Evolutionary conservation across 2,888 invertebrate species (phyloP), one percentile per base, ranked within the genome.

Genomic region (Caenorhabditis becei): DNA sequence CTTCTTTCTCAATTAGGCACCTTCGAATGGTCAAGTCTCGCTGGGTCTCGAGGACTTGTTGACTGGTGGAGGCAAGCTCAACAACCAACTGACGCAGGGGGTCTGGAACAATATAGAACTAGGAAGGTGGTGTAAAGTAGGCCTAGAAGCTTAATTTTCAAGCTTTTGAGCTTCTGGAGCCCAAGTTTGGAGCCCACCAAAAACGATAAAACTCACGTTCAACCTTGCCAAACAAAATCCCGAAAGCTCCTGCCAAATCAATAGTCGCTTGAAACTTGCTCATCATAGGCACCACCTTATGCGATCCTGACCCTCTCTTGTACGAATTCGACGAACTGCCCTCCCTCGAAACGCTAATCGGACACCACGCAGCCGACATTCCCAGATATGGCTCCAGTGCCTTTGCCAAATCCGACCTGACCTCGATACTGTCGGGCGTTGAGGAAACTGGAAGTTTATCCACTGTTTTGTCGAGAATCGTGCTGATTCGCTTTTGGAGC

Each of bases 11-110:
- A 23, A 92, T 88, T 47, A 92, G 83, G 83, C 94, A 92, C 70
- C 94, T 92, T 35, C 94, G 92, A 16, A 94, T 92, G 0, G 94
- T 94, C 28, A 95, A 93, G 89, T 95, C 95, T 66, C 94, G 92
- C 89, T 95, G 95, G 32, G 94, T 91, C 85, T 95, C 94, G 58
- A 94, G 93, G 8, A 94, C 93, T 80, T 94, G 93, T 71, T 94
- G 84, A 54, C 88, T 87, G 5, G 91, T 72, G 0, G 66, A 75
- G 8, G 83, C 77, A 16, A 89, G 65, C 63, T 89, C 86, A 8
- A 62, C 44, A 16, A 80, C 58, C 28, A 83, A 49, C 53, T 82
- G 72, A 24, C 70, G 65, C 16, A 85, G 47, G 3, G 83, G 86
- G 18, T 69, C 86, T 84, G 65, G 14, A 83, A 62, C 56, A 44